phyloP scores from a whole-genome alignment of 1,140 invertebrate species.

The Grapholita molesta region DNA sequence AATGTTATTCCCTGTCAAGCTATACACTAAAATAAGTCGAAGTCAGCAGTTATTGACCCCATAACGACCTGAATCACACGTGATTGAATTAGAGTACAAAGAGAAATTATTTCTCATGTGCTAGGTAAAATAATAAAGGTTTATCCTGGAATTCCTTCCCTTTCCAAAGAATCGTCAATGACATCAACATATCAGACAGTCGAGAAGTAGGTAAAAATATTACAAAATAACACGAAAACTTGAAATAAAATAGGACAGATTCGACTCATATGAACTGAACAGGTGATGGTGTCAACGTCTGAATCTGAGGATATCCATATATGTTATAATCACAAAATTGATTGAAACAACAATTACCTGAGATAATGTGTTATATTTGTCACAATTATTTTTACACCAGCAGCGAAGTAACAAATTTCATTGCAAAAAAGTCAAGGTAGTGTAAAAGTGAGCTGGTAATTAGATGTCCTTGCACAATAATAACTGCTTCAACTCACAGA shows the following conservation, averaged over 20 bases:
- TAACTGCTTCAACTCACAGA: conserved; percentile 25
- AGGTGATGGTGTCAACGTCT: conserved; percentile 23
- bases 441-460: conserved; percentile 16
- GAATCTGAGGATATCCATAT: neutral
- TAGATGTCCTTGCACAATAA: conserved; percentile 22
- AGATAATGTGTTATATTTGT: conserved; percentile 69
- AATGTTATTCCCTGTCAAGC: conserved; percentile 20
- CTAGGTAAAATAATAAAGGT: neutral
- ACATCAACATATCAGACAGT: neutral
- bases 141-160: neutral
- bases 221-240: conserved; percentile 53
- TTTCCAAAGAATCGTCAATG: neutral
- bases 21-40: conserved; percentile 47
- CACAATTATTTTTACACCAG: conserved; percentile 77
- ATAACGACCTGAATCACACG: conserved; percentile 70
- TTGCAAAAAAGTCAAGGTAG: conserved; percentile 53
- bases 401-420: conserved; percentile 75
- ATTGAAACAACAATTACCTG: conserved; percentile 65
- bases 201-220: conserved; percentile 1
- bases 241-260: conserved; percentile 53
- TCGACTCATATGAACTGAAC: conserved; percentile 31
- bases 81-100: conserved; percentile 64
- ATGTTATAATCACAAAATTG: conserved; percentile 26
- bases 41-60: conserved; percentile 73
- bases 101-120: conserved; percentile 23